These are phyloP conservation scores for Lepeophtheirus nordmannii DNA, from an alignment of 2,888 invertebrate genomes.

Conservation along the genomic window DNA sequence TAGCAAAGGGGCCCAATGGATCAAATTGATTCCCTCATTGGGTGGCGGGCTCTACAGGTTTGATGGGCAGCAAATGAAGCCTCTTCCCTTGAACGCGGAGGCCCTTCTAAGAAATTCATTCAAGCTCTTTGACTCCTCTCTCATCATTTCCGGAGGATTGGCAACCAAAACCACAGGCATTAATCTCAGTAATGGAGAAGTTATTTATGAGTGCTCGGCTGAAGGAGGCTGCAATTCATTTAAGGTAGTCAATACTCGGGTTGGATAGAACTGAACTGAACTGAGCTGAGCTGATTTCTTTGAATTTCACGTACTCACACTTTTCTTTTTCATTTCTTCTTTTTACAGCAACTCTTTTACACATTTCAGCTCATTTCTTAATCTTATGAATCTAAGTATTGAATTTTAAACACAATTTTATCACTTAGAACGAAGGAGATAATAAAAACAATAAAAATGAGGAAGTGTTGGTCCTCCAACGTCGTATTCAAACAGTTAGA, in stretches of 20 bases:
- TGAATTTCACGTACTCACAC: too few relatives aligned
- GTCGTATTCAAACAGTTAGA: slow-evolving; percentile 70
- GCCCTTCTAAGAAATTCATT: slow-evolving; percentile 63
- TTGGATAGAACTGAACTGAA: too few relatives aligned
- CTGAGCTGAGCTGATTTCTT: background rate
- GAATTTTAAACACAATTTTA: too few relatives aligned
- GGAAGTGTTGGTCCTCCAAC: slow-evolving; percentile 54
- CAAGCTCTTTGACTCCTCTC: slow-evolving; percentile 42
- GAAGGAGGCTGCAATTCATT: slow-evolving; percentile 54
- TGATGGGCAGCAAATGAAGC: slow-evolving; percentile 71
- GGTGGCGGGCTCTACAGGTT: slow-evolving; percentile 80
- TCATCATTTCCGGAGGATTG: slow-evolving; percentile 46
- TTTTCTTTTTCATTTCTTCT: too few relatives aligned
- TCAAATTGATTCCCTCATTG: slow-evolving; percentile 78
- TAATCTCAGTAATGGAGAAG: slow-evolving; percentile 51
- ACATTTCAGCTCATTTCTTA: too few relatives aligned
- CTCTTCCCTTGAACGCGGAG: slow-evolving; percentile 70
- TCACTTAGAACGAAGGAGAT: too few relatives aligned
- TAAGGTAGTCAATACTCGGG: slow-evolving; percentile 21
- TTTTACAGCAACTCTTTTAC: too few relatives aligned
- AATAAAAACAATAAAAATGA: background rate
- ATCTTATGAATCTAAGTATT: too few relatives aligned
- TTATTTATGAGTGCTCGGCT: slow-evolving; percentile 61
- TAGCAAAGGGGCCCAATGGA: slow-evolving; percentile 65
- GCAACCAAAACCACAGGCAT: slow-evolving; percentile 72